Evolutionary conservation across 1,140 invertebrate species (phyloP), one percentile per base, ranked within the genome.

Genomic region (Delia radicum): DNA sequence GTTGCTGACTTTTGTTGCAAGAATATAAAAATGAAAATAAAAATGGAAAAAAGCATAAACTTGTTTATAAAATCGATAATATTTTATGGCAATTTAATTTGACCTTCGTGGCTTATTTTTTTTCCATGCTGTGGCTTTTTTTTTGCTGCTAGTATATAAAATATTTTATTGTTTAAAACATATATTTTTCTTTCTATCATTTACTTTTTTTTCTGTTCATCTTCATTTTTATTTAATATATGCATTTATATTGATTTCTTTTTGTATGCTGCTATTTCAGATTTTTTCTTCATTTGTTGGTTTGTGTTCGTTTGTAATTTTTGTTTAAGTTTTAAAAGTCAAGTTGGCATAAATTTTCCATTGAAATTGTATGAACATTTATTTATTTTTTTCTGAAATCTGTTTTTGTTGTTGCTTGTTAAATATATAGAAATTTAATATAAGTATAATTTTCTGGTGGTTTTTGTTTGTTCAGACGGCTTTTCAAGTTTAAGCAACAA

Each of bases 71-170:
- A 85, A 85, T 85, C 83, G 81, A 85, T 85, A 83, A 78, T 79
- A 79, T 82, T 85, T 85, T 85, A 85, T 85, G 80, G 83, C 83
- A 85, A 85, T 85, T 85, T 85, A 85, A 85, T 85, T 83, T 85
- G 83, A 85, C 83, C 83, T 85, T 85, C 83, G 82, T 83, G 81
- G 83, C 83, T 80, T 79, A 85, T 80, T 81, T 82, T 78, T 67
- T 74, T 77, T 77, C 69, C 73, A 71, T 76, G 79, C 75, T 73
- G 74, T 79, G 80, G 79, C 73, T 78, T 78, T 77, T 71, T 46
- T 73, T n/a, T 0, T 13, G 21, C 18, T 73, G 26, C 24, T 10
- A 28, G 5, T 15, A 13, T 10, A 33, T 74, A 42, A 37, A 10
- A 37, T 37, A 37, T 2, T 37, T 1, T 37, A 3, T 55, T 55